Percentiles rank a stretch among this genome's conserved stretches.
Conservation (phyloP, 2,113 vertebrate genomes). For the Hippocampus guttulatus region DNA sequence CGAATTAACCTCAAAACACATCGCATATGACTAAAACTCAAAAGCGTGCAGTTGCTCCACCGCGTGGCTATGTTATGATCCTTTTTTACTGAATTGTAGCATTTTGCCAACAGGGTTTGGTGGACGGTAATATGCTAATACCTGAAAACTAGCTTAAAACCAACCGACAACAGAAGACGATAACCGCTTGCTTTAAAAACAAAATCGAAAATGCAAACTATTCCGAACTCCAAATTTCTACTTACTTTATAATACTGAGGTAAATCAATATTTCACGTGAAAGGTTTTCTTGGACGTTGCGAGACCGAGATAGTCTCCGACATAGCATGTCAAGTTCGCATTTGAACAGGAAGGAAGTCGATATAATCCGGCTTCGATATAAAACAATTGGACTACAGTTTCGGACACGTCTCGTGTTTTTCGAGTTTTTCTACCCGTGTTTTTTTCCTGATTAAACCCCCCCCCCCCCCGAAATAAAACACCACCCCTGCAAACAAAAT, state of each 20-base stretch:
- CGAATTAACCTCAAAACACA: background rate
- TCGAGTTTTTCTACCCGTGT: too few species aligned
- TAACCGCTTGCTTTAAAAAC: background rate
- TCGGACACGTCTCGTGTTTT: too few species aligned
- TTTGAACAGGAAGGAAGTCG: background rate
- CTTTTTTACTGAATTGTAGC: background rate
- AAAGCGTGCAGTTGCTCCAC: background rate
- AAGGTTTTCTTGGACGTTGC: background rate
- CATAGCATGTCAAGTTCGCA: background rate
- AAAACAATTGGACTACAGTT: too few species aligned
- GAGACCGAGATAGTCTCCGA: background rate
- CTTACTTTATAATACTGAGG: background rate
- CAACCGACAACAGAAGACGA: background rate
- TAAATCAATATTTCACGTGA: background rate
- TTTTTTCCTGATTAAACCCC: too few species aligned
- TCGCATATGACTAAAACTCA: background rate
- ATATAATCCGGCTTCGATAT: background rate
- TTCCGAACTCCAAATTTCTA: background rate
- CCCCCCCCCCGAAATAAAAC: too few species aligned
- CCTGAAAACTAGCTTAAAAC: slow-evolving; percentile 6
- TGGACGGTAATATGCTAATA: background rate
- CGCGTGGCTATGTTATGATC: background rate
- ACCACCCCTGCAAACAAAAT: too few species aligned
- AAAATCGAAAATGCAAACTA: background rate
- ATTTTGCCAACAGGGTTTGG: background rate